These are phyloP conservation scores for Bombyx mandarina DNA, from an alignment of 1,140 invertebrate species.

Conservation along the genomic window DNA sequence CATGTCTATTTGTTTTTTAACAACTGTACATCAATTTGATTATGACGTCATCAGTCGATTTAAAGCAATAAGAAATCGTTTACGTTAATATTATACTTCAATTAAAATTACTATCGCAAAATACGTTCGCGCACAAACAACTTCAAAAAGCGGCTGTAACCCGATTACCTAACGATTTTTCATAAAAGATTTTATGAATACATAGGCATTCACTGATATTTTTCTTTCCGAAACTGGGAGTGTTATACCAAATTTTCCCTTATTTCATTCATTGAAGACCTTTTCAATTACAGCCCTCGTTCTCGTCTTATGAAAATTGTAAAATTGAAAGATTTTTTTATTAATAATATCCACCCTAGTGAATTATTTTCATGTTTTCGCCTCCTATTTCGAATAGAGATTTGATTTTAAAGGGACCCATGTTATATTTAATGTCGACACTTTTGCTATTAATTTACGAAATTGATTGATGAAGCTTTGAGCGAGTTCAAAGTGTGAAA, in stretches of 20 bases:
- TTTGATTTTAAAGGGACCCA: neutral
- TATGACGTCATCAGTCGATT: no score
- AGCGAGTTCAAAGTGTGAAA: neutral
- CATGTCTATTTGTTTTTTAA: no score
- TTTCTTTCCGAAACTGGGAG: conserved; percentile 27
- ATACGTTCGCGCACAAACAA: conserved; percentile 2
- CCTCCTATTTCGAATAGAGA: neutral
- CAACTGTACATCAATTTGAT: no score
- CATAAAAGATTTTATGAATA: conserved; percentile 27
- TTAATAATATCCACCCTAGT: conserved; percentile 15
- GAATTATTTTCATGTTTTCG: conserved; percentile 12
- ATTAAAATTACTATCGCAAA: no score
- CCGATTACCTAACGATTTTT: conserved; percentile 21
- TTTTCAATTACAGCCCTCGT: conserved; percentile 42
- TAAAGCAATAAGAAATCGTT: no score
- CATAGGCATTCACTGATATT: conserved; percentile 24
- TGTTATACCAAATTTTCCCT: conserved; percentile 29
- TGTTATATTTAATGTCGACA: neutral
- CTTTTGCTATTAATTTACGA: no score
- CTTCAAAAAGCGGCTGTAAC: conserved; percentile 7
- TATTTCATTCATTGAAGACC: conserved; percentile 36
- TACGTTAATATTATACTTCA: no score
- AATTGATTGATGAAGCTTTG: neutral
- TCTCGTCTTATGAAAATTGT: conserved; percentile 31
- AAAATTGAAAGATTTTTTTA: conserved; percentile 29